Evolutionary conservation across 2,113 vertebrate species (phyloP), one percentile per base, ranked within the genome.

Genomic region (Dendrocopos noguchii): DNA sequence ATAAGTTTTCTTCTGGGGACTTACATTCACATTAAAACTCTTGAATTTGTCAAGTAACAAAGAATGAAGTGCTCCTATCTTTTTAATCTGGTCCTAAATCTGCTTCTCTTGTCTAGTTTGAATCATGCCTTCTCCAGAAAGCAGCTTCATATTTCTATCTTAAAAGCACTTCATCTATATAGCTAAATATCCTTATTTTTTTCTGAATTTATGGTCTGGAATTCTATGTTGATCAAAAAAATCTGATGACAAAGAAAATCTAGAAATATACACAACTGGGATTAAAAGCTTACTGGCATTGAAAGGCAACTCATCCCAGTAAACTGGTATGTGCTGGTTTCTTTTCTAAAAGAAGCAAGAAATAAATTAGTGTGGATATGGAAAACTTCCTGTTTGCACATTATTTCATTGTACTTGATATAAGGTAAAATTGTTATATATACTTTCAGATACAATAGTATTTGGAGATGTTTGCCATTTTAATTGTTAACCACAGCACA

Each of bases 281-380:
- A 39, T 4, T 66, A 27, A 61, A 68, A 42, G 7, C 16, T 79
- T 57, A 31, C 15, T 13, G 36, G 36, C 8, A 36, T 36, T 36
- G 36, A 36, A 36, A 7, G 7, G 9, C 24, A 80, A 52, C 10
- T 80, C 7, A 52, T 68, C n/a, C 67, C 33, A 27, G 9, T 53
- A 61, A 53, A 31, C 5, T 74, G 5, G 0, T 24, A 10, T 57
- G 4, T 1, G 4, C 7, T 85, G 4, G 1, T 31, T 42, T 29
- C 3, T 72, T 67, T 73, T 82, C 14, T 18, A 33, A 77, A 57
- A 68, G 8, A 52, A 73, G 44, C 36, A 16, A 66, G 4, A 77
- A 67, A 75, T 4, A 55, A 66, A 65, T 57, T 3, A 76, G 73
- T 22, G 8, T 28, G 9, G 12, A 8, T 31, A 44, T 4, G 11